Conservation (phyloP, 2,888 invertebrate genomes). For the Hypomecis atomaria region DNA sequence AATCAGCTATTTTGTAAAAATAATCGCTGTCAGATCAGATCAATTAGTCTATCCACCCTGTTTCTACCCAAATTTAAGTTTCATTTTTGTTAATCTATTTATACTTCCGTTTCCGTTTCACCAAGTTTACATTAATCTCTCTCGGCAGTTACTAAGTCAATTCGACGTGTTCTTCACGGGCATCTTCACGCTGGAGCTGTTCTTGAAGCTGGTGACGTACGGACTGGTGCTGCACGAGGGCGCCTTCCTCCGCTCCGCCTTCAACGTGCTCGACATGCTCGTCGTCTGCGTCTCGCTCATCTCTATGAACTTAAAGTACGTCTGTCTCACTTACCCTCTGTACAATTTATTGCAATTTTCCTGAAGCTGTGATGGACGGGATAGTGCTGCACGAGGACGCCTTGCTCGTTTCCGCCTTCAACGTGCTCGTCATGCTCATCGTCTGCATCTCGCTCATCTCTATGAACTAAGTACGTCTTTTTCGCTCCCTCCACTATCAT, state of each 20-base stretch:
- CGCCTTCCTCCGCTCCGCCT: constrained; percentile 99
- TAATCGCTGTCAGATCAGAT: no score
- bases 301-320: constrained; percentile 96
- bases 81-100: neutral
- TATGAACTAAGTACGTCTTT: no score
- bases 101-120: neutral
- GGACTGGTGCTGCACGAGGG: constrained; percentile 99
- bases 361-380: no score
- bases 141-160: constrained; percentile 93
- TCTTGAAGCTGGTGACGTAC: constrained; percentile 98
- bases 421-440: no score
- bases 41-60: no score
- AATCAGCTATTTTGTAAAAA: no score
- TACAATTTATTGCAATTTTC: no score
- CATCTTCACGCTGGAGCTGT: constrained; percentile 98
- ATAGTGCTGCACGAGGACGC: no score
- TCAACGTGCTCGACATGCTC: constrained; percentile 98
- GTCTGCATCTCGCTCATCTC: no score
- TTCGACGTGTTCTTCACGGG: constrained; percentile 99
- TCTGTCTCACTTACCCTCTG: constrained; percentile 41
- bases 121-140: neutral
- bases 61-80: no score
- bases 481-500: no score
- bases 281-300: constrained; percentile 99
- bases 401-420: no score